phyloP scores from a whole-genome alignment of 1,140 invertebrate genomes.

The Apis florea region DNA sequence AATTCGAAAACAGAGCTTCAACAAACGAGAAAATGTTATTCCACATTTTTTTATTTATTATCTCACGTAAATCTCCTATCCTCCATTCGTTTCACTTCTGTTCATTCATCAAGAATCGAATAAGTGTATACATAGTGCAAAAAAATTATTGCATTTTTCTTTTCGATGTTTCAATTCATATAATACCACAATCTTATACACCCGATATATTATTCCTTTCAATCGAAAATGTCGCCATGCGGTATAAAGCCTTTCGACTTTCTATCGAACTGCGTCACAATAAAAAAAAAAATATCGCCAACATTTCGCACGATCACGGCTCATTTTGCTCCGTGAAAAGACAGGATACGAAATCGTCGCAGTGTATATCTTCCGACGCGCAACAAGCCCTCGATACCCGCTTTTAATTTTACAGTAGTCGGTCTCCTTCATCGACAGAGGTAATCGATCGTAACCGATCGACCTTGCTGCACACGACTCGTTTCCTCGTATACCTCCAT shows the following conservation, averaged over 20 bases:
- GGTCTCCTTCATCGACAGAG: conserved; percentile 52
- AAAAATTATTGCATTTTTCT: too few species aligned
- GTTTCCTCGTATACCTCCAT: not conserved
- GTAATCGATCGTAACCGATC: conserved; percentile 57
- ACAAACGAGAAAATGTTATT: too few species aligned
- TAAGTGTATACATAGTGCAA: too few species aligned
- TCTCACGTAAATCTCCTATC: too few species aligned
- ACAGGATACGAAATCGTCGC: too few species aligned
- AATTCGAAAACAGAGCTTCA: too few species aligned
- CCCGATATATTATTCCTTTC: conserved; percentile 22
- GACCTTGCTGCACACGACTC: conserved; percentile 47
- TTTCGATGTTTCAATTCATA: too few species aligned
- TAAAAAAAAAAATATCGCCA: not conserved
- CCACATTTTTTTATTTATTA: too few species aligned
- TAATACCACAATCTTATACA: not conserved
- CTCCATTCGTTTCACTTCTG: too few species aligned
- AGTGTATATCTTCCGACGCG: too few species aligned
- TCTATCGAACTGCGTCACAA: conserved; percentile 19
- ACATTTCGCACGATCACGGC: not conserved
- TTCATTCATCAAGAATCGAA: too few species aligned
- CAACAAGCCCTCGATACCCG: not conserved
- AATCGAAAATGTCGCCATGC: conserved; percentile 38
- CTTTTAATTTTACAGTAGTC: conserved; percentile 14
- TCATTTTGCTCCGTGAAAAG: not conserved
- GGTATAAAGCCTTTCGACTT: conserved; percentile 12